phyloP scores from a whole-genome alignment of 2,797 vertebrate genomes.

The Tolypeutes matacus region DNA sequence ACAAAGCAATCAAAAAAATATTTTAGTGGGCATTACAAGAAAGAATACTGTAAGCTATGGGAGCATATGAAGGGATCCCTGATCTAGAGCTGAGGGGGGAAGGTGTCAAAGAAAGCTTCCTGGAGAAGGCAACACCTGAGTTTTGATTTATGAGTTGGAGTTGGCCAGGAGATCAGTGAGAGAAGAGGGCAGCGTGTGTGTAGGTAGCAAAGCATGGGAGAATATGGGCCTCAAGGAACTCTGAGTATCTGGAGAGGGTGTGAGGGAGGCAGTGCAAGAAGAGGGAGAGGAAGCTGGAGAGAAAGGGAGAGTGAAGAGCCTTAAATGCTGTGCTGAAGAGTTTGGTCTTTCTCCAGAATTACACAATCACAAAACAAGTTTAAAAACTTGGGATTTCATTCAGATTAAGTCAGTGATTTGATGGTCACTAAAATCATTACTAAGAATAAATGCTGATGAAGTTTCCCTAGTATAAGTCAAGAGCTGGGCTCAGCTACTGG shows the following conservation, averaged over 20 bases:
- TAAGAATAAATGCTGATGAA: not conserved
- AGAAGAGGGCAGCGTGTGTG: not conserved
- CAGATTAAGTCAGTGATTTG: not conserved
- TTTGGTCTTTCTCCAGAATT: conserved; percentile 24
- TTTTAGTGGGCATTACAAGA: not conserved
- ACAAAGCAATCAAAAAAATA: conserved; percentile 21
- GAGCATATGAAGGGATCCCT: not conserved
- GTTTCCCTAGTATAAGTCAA: not conserved
- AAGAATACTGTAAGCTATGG: not conserved
- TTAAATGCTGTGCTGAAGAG: not conserved
- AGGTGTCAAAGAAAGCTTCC: not conserved
- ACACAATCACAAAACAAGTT: not conserved
- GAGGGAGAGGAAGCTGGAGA: not conserved
- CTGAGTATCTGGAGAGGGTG: not conserved
- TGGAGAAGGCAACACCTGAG: not conserved
- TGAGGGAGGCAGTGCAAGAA: not conserved
- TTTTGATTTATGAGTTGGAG: not conserved
- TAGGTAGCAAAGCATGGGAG: not conserved
- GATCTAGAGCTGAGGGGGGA: not conserved
- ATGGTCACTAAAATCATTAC: not conserved
- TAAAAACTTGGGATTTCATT: not conserved
- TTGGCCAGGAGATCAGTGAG: not conserved
- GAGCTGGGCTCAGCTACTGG: not conserved
- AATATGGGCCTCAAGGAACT: not conserved
- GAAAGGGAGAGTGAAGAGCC: not conserved